Evolutionary conservation across 2,797 vertebrate genomes (phyloP).

Genomic region (Pampus argenteus): DNA sequence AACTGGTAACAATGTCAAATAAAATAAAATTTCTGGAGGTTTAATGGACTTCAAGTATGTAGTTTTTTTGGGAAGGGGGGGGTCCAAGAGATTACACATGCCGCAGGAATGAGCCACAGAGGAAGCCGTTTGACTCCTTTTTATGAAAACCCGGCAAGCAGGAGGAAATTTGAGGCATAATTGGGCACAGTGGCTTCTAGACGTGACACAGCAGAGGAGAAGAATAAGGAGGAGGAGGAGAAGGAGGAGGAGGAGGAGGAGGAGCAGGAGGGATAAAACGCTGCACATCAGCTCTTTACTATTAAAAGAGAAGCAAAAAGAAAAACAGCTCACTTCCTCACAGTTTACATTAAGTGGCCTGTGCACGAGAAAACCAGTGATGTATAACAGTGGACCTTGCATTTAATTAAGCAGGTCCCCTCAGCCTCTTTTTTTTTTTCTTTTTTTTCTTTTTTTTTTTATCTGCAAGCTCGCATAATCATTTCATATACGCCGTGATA

Average conservation of each 20-base stretch:
- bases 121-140: slow-evolving; percentile 42
- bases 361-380: slow-evolving; percentile 72
- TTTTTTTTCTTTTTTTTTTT: slow-evolving; percentile 58
- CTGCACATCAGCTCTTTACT: slow-evolving; percentile 66
- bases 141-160: slow-evolving; percentile 50
- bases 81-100: slow-evolving; percentile 47
- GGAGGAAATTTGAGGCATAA: slow-evolving; percentile 58
- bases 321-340: slow-evolving; percentile 47
- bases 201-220: slow-evolving; percentile 53
- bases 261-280: slow-evolving; percentile 40
- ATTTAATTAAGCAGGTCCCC: slow-evolving; percentile 84
- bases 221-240: slow-evolving; percentile 15
- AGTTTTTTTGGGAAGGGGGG: slow-evolving; percentile 20
- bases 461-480: slow-evolving; percentile 82
- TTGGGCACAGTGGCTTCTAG: slow-evolving; percentile 50
- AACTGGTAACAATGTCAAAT: slow-evolving; percentile 32
- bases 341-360: slow-evolving; percentile 78
- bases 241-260: slow-evolving; percentile 8
- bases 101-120: slow-evolving; percentile 48
- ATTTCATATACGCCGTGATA: slow-evolving; percentile 83
- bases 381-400: slow-evolving; percentile 80
- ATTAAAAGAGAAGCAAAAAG: slow-evolving; percentile 61
- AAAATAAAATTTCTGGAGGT: slow-evolving; percentile 26
- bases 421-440: slow-evolving; percentile 53
- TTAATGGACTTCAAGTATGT: slow-evolving; percentile 24